phyloP scores from a whole-genome alignment of 2,113 vertebrate species.

The Alligator mississippiensis region DNA sequence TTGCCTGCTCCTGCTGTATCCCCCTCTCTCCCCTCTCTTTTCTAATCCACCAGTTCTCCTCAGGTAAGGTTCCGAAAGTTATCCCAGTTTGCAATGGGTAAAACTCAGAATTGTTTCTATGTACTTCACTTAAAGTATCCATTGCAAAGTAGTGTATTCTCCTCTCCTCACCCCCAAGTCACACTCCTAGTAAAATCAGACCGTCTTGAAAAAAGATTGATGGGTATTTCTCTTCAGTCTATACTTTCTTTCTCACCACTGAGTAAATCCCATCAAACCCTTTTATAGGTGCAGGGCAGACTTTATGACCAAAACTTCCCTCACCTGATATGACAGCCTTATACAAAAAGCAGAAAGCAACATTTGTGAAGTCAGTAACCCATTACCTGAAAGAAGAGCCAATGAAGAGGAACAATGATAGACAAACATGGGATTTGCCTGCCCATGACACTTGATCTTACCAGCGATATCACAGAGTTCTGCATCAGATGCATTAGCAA shows the following conservation, averaged over 20 bases:
- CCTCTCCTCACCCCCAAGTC: background rate
- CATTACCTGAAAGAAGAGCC: background rate
- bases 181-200: background rate
- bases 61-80: background rate
- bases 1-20: no score
- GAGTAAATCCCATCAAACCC: background rate
- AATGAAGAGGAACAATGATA: background rate
- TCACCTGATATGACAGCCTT: background rate
- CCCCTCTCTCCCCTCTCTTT: background rate
- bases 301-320: background rate
- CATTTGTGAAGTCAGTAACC: background rate
- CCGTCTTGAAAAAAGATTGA: background rate
- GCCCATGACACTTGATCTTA: conserved; percentile 62
- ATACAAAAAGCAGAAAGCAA: background rate
- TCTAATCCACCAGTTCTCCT: background rate
- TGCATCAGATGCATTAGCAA: conserved; percentile 93
- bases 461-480: conserved; percentile 98
- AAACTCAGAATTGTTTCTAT: background rate
- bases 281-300: background rate
- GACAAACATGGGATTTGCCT: accelerated
- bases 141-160: background rate
- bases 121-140: background rate
- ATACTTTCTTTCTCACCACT: background rate
- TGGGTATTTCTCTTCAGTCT: background rate
- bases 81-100: background rate